Conservation (phyloP, 2,113 vertebrate genomes). For the Onychorhynchus coronatus region DNA sequence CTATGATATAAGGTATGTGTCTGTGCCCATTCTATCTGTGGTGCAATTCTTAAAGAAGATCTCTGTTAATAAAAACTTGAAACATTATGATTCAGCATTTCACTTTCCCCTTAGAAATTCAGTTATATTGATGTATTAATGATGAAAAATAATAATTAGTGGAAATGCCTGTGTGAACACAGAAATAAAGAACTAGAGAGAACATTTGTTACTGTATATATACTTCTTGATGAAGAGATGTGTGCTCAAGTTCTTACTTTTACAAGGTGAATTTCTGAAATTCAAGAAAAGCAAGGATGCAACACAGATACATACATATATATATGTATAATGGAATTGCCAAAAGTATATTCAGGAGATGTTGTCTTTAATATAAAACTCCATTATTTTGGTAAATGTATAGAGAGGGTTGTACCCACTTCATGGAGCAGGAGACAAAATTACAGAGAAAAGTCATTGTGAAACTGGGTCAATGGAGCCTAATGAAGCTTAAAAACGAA, state of each 20-base stretch:
- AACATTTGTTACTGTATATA: neutral
- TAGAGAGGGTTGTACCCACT: neutral
- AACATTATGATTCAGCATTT: neutral
- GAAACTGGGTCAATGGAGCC: neutral
- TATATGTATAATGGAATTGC: neutral
- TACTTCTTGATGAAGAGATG: neutral
- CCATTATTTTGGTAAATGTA: neutral
- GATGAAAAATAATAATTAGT: neutral
- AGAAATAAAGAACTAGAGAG: neutral
- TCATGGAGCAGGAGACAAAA: constrained; percentile 12
- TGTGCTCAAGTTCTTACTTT: neutral
- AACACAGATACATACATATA: neutral
- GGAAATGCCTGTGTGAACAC: neutral
- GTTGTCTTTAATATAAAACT: neutral
- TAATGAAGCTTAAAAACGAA: neutral
- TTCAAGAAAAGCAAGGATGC: neutral
- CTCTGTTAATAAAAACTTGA: neutral
- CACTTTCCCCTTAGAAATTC: neutral
- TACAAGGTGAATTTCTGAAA: neutral
- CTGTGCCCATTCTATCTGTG: neutral
- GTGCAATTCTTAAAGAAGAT: neutral
- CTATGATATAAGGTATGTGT: neutral
- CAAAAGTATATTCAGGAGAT: neutral
- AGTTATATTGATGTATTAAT: neutral
- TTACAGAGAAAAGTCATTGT: neutral